Percentiles rank a stretch among this genome's conserved stretches.
Evolutionary conservation across 30 jellyfish, hydroid and myxozoan species (phyloP).

Genomic region (Aurelia aurita): DNA sequence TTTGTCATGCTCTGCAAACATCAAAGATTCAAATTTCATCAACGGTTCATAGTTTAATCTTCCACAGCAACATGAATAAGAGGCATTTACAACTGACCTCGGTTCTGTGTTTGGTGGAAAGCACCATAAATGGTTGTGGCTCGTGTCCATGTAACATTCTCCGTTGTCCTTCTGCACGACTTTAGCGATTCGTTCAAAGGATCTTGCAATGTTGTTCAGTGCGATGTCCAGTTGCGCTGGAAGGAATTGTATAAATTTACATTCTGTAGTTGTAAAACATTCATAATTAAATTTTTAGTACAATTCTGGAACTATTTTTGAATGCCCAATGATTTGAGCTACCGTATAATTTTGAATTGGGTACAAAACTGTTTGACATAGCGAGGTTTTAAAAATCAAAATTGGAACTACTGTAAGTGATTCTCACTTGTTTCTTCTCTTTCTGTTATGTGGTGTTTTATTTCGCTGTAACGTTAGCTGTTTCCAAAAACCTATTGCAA

Average conservation of each 20-base stretch:
- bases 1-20: neutral
- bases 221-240: conserved; percentile 32
- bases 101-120: conserved; percentile 45
- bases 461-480: too few species aligned
- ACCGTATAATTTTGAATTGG: too few species aligned
- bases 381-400: too few species aligned
- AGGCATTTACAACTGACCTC: neutral
- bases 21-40: conserved; percentile 10
- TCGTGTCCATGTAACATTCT: conserved; percentile 37
- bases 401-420: too few species aligned
- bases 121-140: conserved; percentile 46
- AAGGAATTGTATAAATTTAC: too few species aligned
- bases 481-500: too few species aligned
- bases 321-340: too few species aligned
- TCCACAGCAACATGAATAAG: conserved; percentile 54
- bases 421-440: too few species aligned
- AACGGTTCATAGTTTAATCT: neutral
- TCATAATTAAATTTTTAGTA: neutral
- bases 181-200: conserved; percentile 58
- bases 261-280: too few species aligned
- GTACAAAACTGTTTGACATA: too few species aligned
- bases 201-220: conserved; percentile 42
- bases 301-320: neutral
- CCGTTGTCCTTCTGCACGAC: conserved; percentile 36
- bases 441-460: too few species aligned